Conservation (phyloP, 1,140 invertebrate species). For the Neodiprion fabricii region DNA sequence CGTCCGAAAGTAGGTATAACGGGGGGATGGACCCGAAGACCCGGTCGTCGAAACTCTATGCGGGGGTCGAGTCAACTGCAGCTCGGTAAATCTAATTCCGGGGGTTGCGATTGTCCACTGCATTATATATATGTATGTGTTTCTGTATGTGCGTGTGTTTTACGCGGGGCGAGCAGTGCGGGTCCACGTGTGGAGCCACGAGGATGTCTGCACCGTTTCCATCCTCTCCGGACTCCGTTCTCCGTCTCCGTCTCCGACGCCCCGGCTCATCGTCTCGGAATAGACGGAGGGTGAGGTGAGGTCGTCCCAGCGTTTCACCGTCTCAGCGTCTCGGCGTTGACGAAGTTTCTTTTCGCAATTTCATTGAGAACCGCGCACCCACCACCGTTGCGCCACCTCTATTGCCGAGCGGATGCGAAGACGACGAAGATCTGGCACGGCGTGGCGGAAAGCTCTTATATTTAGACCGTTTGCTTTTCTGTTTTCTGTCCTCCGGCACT, state of each 20-base stretch:
- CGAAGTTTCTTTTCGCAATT: background rate
- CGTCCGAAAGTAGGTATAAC: constrained; percentile 10
- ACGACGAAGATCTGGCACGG: background rate
- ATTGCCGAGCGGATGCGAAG: no score
- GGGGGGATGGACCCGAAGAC: background rate
- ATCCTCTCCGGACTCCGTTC: background rate
- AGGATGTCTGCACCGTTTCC: background rate
- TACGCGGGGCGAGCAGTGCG: no score
- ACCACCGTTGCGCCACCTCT: no score
- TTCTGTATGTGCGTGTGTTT: no score
- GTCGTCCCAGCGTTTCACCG: no score
- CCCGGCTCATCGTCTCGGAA: no score
- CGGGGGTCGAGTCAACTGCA: background rate
- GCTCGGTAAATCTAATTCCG: constrained; percentile 42
- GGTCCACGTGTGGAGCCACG: no score
- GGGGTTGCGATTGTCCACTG: constrained; percentile 44
- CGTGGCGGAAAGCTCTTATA: background rate
- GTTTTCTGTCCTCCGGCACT: background rate
- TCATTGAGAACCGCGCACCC: background rate
- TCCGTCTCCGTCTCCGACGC: no score
- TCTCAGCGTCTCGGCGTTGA: no score
- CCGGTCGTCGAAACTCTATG: background rate
- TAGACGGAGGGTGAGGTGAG: no score
- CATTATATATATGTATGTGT: constrained; percentile 41
- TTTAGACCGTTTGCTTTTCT: background rate